A percentile compares a stretch with the other conserved stretches of the same genome.
These are phyloP conservation scores for Calcarius lapponicus DNA, from an alignment of 2,797 vertebrate genomes.

Conservation along the genomic window DNA sequence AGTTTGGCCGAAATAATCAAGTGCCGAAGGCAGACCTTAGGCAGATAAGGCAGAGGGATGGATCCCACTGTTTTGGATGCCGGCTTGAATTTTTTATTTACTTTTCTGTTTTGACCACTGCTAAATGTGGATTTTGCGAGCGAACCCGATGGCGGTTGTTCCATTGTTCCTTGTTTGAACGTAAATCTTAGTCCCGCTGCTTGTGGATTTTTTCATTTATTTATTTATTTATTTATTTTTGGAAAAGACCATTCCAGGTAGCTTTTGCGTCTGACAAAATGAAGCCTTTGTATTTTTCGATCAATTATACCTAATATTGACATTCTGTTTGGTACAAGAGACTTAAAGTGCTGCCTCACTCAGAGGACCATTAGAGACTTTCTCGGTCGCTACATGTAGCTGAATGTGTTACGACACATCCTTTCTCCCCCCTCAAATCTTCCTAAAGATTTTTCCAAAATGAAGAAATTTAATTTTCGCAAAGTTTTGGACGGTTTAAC, in stretches of 20 bases:
- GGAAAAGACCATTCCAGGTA: conserved; percentile 27
- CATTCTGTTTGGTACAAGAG: neutral
- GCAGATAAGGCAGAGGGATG: neutral
- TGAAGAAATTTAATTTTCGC: conserved; percentile 97
- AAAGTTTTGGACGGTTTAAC: conserved; percentile 98
- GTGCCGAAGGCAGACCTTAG: neutral
- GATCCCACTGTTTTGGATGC: conserved; percentile 15
- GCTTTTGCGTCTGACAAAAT: conserved; percentile 45
- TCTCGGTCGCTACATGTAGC: conserved; percentile 25
- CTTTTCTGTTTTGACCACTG: neutral
- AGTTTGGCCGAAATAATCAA: neutral
- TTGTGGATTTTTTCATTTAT: conserved; percentile 7
- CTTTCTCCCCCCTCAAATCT: neutral
- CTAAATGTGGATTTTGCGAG: conserved; percentile 21
- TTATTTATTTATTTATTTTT: neutral
- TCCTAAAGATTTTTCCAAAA: conserved; percentile 73
- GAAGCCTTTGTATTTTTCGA: conserved; percentile 45
- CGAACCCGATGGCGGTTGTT: neutral
- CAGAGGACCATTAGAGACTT: conserved; percentile 46
- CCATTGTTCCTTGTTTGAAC: neutral
- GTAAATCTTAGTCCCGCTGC: conserved; percentile 36
- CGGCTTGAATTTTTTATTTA: conserved; percentile 25
- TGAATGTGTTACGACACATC: conserved; percentile 44
- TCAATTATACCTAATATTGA: conserved; percentile 37
- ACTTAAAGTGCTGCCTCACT: conserved; percentile 58